Percentiles rank a stretch among this genome's conserved stretches.
These are phyloP conservation scores for Artibeus jamaicensis DNA, from an alignment of 2,797 vertebrate species.

Conservation along the genomic window DNA sequence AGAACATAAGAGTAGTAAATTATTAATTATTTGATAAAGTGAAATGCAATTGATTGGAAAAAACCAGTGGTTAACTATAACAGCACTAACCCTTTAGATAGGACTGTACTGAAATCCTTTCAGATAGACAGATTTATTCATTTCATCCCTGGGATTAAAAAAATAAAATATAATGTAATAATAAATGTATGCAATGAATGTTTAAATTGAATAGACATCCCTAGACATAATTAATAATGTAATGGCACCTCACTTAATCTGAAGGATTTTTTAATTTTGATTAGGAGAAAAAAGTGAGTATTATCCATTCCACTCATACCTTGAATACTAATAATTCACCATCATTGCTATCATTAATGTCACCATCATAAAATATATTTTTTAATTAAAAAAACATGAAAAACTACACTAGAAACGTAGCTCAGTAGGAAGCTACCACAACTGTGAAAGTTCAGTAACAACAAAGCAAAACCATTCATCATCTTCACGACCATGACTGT, in stretches of 20 bases:
- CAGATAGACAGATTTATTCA: neutral
- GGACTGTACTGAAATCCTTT: neutral
- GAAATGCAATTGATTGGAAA: neutral
- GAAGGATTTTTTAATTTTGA: slow-evolving; percentile 21
- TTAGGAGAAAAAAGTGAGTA: neutral
- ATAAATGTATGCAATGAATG: neutral
- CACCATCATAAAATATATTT: neutral
- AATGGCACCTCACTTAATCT: neutral
- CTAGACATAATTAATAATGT: neutral
- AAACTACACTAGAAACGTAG: neutral
- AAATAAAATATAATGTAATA: neutral
- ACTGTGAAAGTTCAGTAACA: slow-evolving; percentile 4
- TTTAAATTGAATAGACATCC: neutral
- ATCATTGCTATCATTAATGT: neutral
- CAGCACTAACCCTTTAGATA: neutral
- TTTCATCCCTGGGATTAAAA: neutral
- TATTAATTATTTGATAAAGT: neutral
- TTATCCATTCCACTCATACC: neutral
- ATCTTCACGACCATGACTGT: neutral
- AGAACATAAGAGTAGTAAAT: neutral
- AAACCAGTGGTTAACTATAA: neutral
- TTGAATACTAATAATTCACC: neutral
- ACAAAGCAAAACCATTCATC: slow-evolving; percentile 55
- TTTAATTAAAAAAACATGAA: slow-evolving; percentile 37
- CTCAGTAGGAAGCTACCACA: slow-evolving; percentile 6